Base-by-base conservation (phyloP, 2,888 invertebrate species). In the Acleris holmiana region DNA sequence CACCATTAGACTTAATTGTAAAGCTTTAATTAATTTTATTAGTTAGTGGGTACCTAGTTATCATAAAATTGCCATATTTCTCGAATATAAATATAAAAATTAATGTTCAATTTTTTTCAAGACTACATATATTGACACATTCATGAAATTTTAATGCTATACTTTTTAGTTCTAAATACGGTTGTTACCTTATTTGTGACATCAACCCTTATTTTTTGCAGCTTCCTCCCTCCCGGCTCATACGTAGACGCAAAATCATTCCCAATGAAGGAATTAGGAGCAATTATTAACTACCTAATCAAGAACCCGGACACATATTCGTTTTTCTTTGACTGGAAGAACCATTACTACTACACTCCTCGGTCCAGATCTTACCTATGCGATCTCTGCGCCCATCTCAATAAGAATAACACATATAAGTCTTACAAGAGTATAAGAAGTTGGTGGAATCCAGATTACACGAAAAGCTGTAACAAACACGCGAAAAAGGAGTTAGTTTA, bases 251-350 rank as follows among this genome's bases (percentile, higher is more conserved):
- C 79, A 0, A 78, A 78, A 64, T 69, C 74, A 0, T 85, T 85
- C 53, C 79, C 83, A 29, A 70, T 88, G 4, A 84, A 87, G 67
- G 87, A 88, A 58, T 67, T 89, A 0, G 89, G 81, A 0, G 85
- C 88, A 0, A 75, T 90, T 0, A 75, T 91, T 0, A 79, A 89
- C 66, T 88, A 87, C 50, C 77, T 90, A 0, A 88, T 89, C 23
- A 78, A 76, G 59, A 80, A 85, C 46, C 79, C 77, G 0, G 67
- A 73, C 0, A 80, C 79, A 47, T 90, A 91, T 68, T 74, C 77
- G 3, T 82, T 76, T 46, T 88, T 91, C 70, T 87, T 89, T 49
- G 89, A 89, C 63, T 90, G 91, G 91, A 89, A 84, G 61, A 81
- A 83, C 53, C 81, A 91, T 58, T 91, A 91, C 49, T 80, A 76